Evolutionary conservation across 2,888 invertebrate genomes (phyloP).

Genomic region (Andrena flavipes): DNA sequence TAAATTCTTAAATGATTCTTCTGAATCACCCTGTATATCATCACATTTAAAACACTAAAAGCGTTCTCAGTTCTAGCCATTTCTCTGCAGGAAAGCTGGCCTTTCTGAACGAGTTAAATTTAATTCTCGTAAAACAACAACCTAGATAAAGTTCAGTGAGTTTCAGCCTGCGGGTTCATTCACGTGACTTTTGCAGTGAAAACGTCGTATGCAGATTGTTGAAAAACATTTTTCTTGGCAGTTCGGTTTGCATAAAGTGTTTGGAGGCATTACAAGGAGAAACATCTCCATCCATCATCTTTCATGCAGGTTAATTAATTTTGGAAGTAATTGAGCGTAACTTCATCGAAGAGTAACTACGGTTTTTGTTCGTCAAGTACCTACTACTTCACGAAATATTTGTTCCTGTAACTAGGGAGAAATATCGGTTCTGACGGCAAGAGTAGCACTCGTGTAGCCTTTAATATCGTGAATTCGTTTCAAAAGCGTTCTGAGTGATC

Average conservation of each 20-base stretch:
- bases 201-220: neutral
- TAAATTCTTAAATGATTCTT: neutral
- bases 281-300: neutral
- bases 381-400: neutral
- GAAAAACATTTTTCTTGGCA: neutral
- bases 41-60: neutral
- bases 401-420: neutral
- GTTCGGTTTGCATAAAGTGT: neutral
- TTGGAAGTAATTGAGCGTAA: neutral
- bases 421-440: slow-evolving; percentile 1
- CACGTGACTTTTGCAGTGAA: neutral
- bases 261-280: neutral
- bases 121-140: neutral
- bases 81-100: neutral
- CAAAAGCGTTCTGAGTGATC: slow-evolving; percentile 25
- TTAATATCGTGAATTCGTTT: slow-evolving; percentile 43
- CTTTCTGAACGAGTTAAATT: neutral
- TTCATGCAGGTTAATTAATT: neutral
- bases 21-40: neutral
- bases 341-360: no score
- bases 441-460: neutral
- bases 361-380: slow-evolving; percentile 3
- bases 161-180: neutral
- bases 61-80: neutral
- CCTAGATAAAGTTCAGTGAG: neutral